phyloP scores from a whole-genome alignment of 2,797 vertebrate species.

The Vireo griseus region DNA sequence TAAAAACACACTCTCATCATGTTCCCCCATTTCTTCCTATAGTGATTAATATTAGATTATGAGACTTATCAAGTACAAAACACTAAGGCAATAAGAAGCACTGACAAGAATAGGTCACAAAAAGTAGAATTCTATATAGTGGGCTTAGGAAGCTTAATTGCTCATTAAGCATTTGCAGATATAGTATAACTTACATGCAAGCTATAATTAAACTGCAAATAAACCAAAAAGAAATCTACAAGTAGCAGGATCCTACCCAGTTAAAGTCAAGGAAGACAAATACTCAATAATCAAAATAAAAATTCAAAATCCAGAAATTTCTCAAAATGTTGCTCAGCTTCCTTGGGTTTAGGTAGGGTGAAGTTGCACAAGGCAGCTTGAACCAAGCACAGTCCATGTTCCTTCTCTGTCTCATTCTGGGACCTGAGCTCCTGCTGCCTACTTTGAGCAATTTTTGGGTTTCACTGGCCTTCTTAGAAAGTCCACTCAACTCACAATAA shows the following conservation, averaged over 20 bases:
- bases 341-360: not conserved
- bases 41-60: not conserved
- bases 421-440: not conserved
- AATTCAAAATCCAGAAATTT: not conserved
- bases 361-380: not conserved
- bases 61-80: not conserved
- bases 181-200: not conserved
- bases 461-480: not conserved
- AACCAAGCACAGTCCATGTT: not conserved
- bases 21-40: not conserved
- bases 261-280: not conserved
- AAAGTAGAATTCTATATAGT: not conserved
- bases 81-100: not conserved
- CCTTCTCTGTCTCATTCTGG: not conserved
- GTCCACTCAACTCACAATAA: not conserved
- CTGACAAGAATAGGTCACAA: not conserved
- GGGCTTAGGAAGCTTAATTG: not conserved
- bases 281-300: not conserved
- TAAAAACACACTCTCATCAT: not conserved
- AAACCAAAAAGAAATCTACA: not conserved
- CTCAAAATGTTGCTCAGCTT: not conserved
- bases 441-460: not conserved
- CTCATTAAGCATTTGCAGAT: not conserved
- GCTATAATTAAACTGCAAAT: not conserved
- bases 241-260: not conserved